phyloP scores from a whole-genome alignment of 2,888 invertebrate species.

The Macaria liturata region DNA sequence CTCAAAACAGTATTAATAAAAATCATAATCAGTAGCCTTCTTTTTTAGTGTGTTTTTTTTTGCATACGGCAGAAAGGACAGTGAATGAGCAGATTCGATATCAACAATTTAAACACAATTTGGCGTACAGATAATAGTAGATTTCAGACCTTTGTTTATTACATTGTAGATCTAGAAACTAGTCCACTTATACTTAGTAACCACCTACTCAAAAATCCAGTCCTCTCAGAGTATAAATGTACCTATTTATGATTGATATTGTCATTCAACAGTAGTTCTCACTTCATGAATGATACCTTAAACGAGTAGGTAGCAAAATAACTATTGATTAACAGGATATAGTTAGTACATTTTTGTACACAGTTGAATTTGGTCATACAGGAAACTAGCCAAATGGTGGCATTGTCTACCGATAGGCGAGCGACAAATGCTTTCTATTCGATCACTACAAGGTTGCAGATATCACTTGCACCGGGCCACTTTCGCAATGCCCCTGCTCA shows the following conservation, averaged over 20 bases:
- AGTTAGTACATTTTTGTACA: slow-evolving; percentile 9
- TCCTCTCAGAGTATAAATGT: too few species aligned
- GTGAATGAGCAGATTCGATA: too few species aligned
- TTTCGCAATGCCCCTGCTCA: slow-evolving; percentile 73
- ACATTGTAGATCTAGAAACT: too few species aligned
- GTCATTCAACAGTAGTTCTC: background rate
- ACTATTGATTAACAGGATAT: slow-evolving; percentile 15
- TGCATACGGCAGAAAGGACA: too few species aligned
- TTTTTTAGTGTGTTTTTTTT: too few species aligned
- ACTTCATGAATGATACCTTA: background rate
- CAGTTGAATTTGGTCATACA: slow-evolving; percentile 40
- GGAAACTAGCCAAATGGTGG: slow-evolving; percentile 63
- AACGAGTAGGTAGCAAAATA: background rate
- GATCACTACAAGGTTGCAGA: slow-evolving; percentile 70
- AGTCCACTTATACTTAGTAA: too few species aligned
- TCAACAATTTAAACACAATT: too few species aligned
- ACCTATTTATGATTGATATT: too few species aligned
- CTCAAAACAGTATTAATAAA: too few species aligned
- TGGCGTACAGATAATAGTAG: too few species aligned
- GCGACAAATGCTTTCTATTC: slow-evolving; percentile 74
- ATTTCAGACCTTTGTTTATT: too few species aligned
- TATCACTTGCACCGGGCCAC: slow-evolving; percentile 69
- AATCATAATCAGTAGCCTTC: too few species aligned
- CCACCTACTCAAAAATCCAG: slow-evolving; percentile 1
- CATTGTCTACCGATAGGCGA: slow-evolving; percentile 64